Conservation (phyloP, 2,113 vertebrate species). For the Sardina pilchardus region DNA sequence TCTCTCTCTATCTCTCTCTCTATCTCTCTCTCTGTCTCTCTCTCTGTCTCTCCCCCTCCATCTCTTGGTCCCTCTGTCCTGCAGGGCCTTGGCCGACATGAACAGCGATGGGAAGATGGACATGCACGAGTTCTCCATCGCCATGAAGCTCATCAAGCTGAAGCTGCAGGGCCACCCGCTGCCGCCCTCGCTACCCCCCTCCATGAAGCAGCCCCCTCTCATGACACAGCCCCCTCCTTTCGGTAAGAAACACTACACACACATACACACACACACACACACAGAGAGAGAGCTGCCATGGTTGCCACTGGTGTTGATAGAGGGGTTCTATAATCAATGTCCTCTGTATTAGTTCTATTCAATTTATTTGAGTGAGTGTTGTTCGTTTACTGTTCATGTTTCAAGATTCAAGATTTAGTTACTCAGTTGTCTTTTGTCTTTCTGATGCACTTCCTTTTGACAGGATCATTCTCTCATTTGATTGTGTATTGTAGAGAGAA, state of each 20-base stretch:
- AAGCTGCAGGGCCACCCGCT: slow-evolving; percentile 95
- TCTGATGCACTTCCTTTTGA: too few species aligned
- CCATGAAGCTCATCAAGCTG: slow-evolving; percentile 98
- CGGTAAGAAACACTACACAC: slow-evolving; percentile 72
- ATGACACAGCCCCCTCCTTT: slow-evolving; percentile 79
- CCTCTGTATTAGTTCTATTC: too few species aligned
- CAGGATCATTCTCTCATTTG: not conserved
- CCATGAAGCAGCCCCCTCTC: slow-evolving; percentile 89
- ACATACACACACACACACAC: not conserved
- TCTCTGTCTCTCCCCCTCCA: not conserved
- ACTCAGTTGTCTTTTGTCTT: too few species aligned
- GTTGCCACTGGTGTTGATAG: too few species aligned
- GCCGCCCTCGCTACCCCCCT: slow-evolving; percentile 83
- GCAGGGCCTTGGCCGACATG: slow-evolving; percentile 95
- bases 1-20: not conserved
- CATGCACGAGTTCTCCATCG: slow-evolving; percentile 95
- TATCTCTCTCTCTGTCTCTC: not conserved
- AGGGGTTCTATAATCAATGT: too few species aligned
- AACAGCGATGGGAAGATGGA: slow-evolving; percentile 98
- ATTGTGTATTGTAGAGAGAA: not conserved
- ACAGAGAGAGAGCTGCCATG: not conserved
- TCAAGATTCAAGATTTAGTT: not conserved
- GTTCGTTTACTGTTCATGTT: too few species aligned
- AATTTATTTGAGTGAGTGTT: not conserved
- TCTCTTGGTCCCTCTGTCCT: not conserved